These are phyloP conservation scores for Malurus elegans DNA, from an alignment of 2,113 vertebrate species.

Conservation along the genomic window DNA sequence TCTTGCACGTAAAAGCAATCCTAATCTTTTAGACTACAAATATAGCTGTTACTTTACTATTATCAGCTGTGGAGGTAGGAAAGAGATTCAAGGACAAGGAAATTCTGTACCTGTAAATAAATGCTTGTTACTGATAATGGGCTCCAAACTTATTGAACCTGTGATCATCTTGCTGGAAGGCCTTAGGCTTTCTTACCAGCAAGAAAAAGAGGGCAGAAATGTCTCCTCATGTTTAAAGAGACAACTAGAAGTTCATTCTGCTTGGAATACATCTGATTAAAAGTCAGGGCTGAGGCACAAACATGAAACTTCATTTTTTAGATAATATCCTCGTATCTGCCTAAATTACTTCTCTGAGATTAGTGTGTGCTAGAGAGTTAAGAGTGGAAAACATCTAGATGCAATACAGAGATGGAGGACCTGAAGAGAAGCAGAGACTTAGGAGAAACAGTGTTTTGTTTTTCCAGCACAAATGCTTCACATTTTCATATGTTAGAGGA, in stretches of 20 bases:
- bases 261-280: not conserved
- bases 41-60: not conserved
- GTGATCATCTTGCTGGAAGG: not conserved
- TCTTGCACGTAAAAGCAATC: not conserved
- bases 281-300: not conserved
- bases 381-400: not conserved
- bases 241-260: not conserved
- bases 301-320: not conserved
- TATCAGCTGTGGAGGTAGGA: not conserved
- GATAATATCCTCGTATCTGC: not conserved
- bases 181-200: not conserved
- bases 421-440: not conserved
- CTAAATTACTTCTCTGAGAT: not conserved
- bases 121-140: not conserved
- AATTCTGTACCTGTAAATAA: not conserved
- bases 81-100: not conserved
- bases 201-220: not conserved
- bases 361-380: not conserved
- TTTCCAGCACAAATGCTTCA: not conserved
- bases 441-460: not conserved
- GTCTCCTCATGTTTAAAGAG: not conserved
- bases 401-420: not conserved
- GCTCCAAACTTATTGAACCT: not conserved
- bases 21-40: not conserved
- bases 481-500: not conserved